These are phyloP conservation scores for Mizuhopecten yessoensis DNA, from an alignment of 1,140 invertebrate genomes.

Conservation along the genomic window DNA sequence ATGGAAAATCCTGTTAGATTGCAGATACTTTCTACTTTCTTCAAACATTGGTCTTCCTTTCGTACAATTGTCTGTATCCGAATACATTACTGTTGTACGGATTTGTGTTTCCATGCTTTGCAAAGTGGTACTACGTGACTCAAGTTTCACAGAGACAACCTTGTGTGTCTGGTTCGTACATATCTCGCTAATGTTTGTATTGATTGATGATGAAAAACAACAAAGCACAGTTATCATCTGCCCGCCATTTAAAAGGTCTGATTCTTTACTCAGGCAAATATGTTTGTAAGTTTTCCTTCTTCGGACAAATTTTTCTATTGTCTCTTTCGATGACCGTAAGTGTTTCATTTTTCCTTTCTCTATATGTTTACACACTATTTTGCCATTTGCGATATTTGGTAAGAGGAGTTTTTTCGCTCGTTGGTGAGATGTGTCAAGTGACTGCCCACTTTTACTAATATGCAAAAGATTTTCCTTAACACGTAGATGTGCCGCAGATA, in stretches of 20 bases:
- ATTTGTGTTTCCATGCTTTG: background rate
- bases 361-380: background rate
- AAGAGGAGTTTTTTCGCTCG: too few species aligned
- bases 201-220: background rate
- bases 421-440: too few species aligned
- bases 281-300: background rate
- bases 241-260: background rate
- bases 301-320: background rate
- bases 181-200: background rate
- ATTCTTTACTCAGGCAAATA: constrained; percentile 2
- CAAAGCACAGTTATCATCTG: background rate
- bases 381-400: background rate
- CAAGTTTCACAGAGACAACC: background rate
- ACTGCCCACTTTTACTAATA: too few species aligned
- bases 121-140: background rate
- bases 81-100: background rate
- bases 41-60: background rate
- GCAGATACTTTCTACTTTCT: background rate
- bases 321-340: background rate
- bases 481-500: too few species aligned
- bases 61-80: background rate
- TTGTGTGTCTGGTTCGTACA: background rate
- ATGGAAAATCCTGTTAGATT: background rate
- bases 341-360: background rate
- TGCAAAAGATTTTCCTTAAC: too few species aligned